These are phyloP conservation scores for Drosophila meridionalis DNA, from an alignment of 2,888 invertebrate species.

Conservation along the genomic window DNA sequence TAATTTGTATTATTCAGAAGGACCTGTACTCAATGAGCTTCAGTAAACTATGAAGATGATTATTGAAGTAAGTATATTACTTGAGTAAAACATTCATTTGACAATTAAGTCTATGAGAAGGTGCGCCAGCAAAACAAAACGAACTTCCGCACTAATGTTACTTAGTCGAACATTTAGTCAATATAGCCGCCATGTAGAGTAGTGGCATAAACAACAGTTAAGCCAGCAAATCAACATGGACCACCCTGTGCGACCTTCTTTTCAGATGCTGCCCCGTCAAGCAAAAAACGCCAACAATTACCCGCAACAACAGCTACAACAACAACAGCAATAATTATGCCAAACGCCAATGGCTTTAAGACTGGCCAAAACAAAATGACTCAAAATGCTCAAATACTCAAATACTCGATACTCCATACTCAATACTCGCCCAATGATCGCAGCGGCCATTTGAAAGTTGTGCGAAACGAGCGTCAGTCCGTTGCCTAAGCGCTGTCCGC, in stretches of 20 bases:
- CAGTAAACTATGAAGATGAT: not conserved
- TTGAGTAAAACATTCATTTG: too few species aligned
- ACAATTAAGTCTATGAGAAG: too few species aligned
- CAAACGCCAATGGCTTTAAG: constrained; percentile 68
- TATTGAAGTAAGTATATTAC: too few species aligned
- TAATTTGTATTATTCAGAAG: not conserved
- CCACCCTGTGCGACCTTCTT: constrained; percentile 84
- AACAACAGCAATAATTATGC: constrained; percentile 70
- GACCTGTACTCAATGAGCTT: not conserved
- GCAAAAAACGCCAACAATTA: constrained; percentile 72
- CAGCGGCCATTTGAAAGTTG: constrained; percentile 69
- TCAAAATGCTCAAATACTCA: constrained; percentile 38
- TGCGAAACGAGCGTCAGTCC: constrained; percentile 62
- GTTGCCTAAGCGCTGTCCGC: constrained; percentile 24
- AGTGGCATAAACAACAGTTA: constrained; percentile 35
- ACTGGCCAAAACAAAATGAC: constrained; percentile 25
- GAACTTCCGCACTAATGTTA: not conserved
- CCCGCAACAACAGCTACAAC: constrained; percentile 50
- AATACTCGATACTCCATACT: constrained; percentile 56
- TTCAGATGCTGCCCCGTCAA: constrained; percentile 66
- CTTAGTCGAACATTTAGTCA: not conserved
- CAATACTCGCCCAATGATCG: constrained; percentile 62
- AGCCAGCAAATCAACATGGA: constrained; percentile 56
- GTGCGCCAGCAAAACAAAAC: not conserved
- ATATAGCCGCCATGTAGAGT: constrained; percentile 21